A percentile compares a stretch with the other conserved stretches of the same genome.
phyloP scores from a whole-genome alignment of 2,888 invertebrate species.

The Urechis unicinctus region DNA sequence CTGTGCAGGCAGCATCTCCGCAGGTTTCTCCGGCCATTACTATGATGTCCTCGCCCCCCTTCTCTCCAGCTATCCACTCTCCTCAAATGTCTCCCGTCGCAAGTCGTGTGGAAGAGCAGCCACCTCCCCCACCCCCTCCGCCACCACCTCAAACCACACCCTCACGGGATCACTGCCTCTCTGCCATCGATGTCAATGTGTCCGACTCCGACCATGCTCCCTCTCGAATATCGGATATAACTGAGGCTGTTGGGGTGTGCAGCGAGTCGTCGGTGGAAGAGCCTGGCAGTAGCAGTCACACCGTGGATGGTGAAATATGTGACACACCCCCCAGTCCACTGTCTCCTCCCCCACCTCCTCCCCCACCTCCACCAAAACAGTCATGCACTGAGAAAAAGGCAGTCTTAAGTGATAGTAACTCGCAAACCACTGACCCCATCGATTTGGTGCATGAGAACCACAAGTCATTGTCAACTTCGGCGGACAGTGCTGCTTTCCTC shows the following conservation, averaged over 20 bases:
- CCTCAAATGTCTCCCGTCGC: slow-evolving; percentile 6
- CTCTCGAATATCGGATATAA: no score
- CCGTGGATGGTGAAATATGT: neutral
- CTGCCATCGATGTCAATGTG: neutral
- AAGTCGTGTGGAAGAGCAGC: no score
- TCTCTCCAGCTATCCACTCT: slow-evolving; percentile 24
- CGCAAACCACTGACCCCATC: no score
- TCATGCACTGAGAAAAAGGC: neutral
- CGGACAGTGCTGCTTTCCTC: no score
- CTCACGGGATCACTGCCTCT: neutral
- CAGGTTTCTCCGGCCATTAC: slow-evolving; percentile 4
- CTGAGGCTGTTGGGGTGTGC: no score
- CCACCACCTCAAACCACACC: neutral
- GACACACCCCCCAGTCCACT: neutral
- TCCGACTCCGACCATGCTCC: neutral
- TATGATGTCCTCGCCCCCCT: slow-evolving; percentile 26
- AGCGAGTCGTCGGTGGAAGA: no score
- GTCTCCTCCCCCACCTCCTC: slow-evolving; percentile 3
- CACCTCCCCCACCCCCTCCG: neutral
- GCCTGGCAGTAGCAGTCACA: no score
- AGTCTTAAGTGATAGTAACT: no score
- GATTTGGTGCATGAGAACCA: no score
- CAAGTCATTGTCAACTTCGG: no score
- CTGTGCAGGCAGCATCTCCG: slow-evolving; percentile 21
- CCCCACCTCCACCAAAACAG: neutral